Base-by-base conservation (phyloP, 2,888 invertebrate genomes). In the Parapristionchus giblindavisi region DNA sequence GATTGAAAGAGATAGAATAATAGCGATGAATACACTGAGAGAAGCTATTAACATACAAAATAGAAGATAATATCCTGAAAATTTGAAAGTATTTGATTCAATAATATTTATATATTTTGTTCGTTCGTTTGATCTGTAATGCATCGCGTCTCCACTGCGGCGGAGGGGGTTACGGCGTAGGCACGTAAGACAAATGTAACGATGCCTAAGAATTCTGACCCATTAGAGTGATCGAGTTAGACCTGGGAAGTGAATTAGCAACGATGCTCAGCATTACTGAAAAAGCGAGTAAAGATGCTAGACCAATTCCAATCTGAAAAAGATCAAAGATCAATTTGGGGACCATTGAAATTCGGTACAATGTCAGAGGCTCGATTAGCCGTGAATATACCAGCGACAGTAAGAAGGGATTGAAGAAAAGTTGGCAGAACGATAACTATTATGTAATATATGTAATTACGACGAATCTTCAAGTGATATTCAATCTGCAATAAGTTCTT, bases 321-420 rank as follows among this genome's bases (percentile, higher is more conserved):
- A n/a, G n/a, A 43, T 61, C 24, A 61, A 0, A n/a, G 6, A 61
- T 61, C n/a, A 36, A 24, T 27, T 27, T 3, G 21, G n/a, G 21
- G 14, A 17, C 24, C 2, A 32, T 32, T 63, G 40, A 3, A 8
- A 8, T 6, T 27, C 14, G n/a, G 21, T 14, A 68, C 68, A n/a
- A 68, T 68, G 52, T 68, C 68, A n/a, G 68, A 52, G 43, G 52
- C 40, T n/a, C 68, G 36, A 1, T 34, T 52, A 11, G 68, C 68
- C 6, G 68, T 52, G 68, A 68, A 68, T 52, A 68, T 68, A n/a
- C 68, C 68, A 8, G 68, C 68, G 4, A 68, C 68, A 24, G 68
- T 68, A 24, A 68, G 68, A 51, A 68, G 52, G 11, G 68, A 51
- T 34, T 52, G 52, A 34, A 68, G 51, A 36, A 68, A 68, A 21